Evolutionary conservation across 2,113 vertebrate species (phyloP).

Genomic region (Ceyx margarethae): DNA sequence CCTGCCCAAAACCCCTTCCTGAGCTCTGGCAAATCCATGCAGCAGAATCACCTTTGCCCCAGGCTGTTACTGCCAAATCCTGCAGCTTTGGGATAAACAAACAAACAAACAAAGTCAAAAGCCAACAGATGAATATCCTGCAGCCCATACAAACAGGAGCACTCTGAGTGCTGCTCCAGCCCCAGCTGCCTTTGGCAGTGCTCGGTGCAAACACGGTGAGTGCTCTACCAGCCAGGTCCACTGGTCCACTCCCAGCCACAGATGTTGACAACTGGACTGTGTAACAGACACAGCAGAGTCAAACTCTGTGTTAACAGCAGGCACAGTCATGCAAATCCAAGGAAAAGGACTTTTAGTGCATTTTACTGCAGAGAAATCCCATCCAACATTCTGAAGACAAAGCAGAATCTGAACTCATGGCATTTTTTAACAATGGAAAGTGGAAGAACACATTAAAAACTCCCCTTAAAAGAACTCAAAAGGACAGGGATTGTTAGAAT

Average conservation of each 20-base stretch:
- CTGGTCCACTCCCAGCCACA: not conserved
- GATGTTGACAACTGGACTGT: not conserved
- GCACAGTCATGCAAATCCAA: not conserved
- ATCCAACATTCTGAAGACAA: not conserved
- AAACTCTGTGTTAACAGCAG: not conserved
- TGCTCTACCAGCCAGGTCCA: not conserved
- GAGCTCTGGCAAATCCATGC: not conserved
- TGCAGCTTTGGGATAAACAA: not conserved
- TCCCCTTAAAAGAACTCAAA: not conserved
- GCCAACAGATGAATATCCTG: not conserved
- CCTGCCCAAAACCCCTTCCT: not conserved
- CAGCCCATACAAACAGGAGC: not conserved
- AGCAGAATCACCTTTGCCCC: not conserved
- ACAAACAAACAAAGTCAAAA: not conserved
- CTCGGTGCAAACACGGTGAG: fast-evolving
- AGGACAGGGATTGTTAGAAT: not conserved
- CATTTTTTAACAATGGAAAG: not conserved
- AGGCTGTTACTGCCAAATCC: not conserved
- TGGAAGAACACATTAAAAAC: not conserved
- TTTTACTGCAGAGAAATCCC: not conserved
- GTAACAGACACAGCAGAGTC: not conserved
- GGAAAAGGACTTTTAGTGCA: not conserved
- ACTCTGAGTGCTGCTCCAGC: fast-evolving
- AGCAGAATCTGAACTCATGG: not conserved
- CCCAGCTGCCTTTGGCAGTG: not conserved